phyloP scores from a whole-genome alignment of 2,113 vertebrate species.

The Chaetura pelagica region DNA sequence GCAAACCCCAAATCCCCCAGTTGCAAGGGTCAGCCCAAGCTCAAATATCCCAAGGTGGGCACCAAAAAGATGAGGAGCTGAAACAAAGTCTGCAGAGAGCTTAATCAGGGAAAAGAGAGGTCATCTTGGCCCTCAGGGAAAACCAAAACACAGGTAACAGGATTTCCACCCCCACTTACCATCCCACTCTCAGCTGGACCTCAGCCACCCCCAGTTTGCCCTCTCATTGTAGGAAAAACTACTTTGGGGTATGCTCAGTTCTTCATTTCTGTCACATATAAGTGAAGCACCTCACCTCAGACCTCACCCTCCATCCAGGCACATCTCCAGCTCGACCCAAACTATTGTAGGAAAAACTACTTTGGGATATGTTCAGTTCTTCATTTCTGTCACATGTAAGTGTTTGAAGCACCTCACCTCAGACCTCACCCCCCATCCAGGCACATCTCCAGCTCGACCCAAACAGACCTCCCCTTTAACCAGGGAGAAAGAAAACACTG shows the following conservation, averaged over 20 bases:
- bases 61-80: not conserved
- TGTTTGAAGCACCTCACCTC: not conserved
- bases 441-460: not conserved
- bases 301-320: not conserved
- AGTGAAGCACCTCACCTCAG: not conserved
- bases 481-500: not conserved
- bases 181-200: accelerated
- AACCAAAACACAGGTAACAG: not conserved
- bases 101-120: accelerated
- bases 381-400: accelerated
- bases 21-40: not conserved
- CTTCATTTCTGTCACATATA: accelerated
- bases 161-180: not conserved
- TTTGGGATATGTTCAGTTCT: not conserved
- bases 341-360: too few species aligned
- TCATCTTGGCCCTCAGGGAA: not conserved
- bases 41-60: not conserved
- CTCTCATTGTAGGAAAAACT: not conserved
- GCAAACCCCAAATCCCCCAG: not conserved
- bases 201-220: not conserved
- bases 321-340: not conserved
- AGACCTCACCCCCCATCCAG: not conserved
- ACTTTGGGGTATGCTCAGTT: not conserved
- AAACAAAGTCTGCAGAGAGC: not conserved
- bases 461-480: too few species aligned